Percentiles rank a stretch among this genome's conserved stretches.
These are phyloP conservation scores for Apogon talboti DNA, from an alignment of 2,797 vertebrate genomes.

Conservation along the genomic window DNA sequence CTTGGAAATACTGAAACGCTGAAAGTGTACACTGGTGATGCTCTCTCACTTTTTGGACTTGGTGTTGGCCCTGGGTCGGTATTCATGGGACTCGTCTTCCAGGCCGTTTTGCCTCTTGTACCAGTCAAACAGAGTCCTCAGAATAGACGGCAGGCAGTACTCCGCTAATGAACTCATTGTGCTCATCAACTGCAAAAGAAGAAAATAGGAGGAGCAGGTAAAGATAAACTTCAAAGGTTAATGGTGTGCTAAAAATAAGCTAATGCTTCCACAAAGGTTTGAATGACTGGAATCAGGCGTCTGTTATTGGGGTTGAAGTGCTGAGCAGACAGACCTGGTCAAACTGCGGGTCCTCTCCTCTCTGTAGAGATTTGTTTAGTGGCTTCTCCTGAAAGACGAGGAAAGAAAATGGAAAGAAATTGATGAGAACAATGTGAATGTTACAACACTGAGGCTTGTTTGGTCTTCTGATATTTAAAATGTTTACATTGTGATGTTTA, in stretches of 20 bases:
- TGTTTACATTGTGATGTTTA: too few species aligned
- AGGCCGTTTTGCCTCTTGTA: constrained; percentile 98
- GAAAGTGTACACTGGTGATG: background rate
- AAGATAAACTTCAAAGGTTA: background rate
- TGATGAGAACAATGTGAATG: background rate
- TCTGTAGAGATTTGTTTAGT: constrained; percentile 96
- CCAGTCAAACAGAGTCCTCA: constrained; percentile 98
- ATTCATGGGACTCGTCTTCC: constrained; percentile 98
- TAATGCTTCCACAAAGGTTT: background rate
- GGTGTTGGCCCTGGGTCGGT: constrained; percentile 95
- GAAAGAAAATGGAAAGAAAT: constrained; percentile 25
- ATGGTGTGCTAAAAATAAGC: constrained; percentile 11
- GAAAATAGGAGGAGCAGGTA: background rate
- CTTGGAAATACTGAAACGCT: background rate
- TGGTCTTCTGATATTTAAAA: too few species aligned
- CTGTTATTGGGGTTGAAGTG: constrained; percentile 3
- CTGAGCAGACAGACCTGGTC: constrained; percentile 89
- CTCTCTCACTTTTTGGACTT: constrained; percentile 94
- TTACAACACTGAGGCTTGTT: too few species aligned
- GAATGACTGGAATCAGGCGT: background rate
- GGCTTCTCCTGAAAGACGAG: constrained; percentile 90
- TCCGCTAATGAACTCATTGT: constrained; percentile 98
- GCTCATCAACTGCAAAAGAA: constrained; percentile 90
- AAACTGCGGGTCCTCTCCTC: constrained; percentile 97
- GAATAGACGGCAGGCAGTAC: constrained; percentile 96